These are phyloP conservation scores for Myodes glareolus DNA, from an alignment of 2,113 vertebrate genomes.

Conservation along the genomic window DNA sequence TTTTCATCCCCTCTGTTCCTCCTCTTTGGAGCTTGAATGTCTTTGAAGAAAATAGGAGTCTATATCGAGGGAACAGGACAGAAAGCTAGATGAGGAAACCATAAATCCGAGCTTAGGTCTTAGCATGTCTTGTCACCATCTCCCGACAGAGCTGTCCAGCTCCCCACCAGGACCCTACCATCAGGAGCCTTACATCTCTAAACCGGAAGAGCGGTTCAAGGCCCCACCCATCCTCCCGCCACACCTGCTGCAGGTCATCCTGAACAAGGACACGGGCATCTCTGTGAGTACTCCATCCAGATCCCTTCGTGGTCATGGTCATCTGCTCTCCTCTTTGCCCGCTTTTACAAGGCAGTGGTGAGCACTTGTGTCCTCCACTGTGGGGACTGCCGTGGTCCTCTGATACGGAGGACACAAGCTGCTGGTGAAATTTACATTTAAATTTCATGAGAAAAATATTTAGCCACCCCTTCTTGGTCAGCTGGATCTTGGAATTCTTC, in stretches of 20 bases:
- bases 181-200: slow-evolving; percentile 93
- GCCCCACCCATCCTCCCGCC: slow-evolving; percentile 95
- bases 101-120: background rate
- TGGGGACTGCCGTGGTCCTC: background rate
- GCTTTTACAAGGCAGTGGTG: background rate
- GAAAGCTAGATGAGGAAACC: background rate
- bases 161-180: slow-evolving; percentile 97
- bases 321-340: accelerated
- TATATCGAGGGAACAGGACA: background rate
- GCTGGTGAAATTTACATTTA: background rate
- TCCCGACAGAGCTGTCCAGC: slow-evolving; percentile 92
- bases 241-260: slow-evolving; percentile 97
- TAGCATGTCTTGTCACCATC: background rate
- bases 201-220: slow-evolving; percentile 93
- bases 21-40: background rate
- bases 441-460: background rate
- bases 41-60: background rate
- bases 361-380: accelerated
- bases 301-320: accelerated
- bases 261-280: slow-evolving; percentile 98
- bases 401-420: background rate
- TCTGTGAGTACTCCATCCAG: slow-evolving; percentile 89
- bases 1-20: slow-evolving; percentile 18
- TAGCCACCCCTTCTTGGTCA: background rate
- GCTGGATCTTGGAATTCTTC: background rate